Percentiles rank a stretch among this genome's conserved stretches.
These are phyloP conservation scores for Percina caprodes DNA, from an alignment of 2,113 vertebrate genomes.

Conservation along the genomic window DNA sequence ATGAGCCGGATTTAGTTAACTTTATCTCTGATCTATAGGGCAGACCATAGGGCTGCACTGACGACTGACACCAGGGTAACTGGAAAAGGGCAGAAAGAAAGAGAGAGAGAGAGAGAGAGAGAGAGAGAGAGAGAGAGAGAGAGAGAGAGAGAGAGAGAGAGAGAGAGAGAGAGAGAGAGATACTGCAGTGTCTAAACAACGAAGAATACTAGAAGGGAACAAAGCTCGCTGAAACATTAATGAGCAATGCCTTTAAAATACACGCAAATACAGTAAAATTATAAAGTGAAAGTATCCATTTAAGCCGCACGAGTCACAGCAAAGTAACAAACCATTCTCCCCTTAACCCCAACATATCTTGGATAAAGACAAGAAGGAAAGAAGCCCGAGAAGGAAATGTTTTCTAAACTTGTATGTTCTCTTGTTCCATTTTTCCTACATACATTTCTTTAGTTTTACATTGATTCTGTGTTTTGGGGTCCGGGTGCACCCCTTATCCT, in stretches of 20 bases:
- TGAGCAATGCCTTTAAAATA: slow-evolving; percentile 65
- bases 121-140: slow-evolving; percentile 14
- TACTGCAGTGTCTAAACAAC: slow-evolving; percentile 83
- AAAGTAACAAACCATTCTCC: background rate
- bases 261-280: slow-evolving; percentile 38
- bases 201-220: slow-evolving; percentile 68
- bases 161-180: slow-evolving; percentile 62
- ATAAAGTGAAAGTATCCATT: slow-evolving; percentile 35
- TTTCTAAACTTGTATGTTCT: slow-evolving; percentile 21
- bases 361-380: slow-evolving; percentile 6
- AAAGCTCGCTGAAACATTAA: slow-evolving; percentile 78
- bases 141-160: slow-evolving; percentile 31
- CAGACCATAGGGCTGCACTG: slow-evolving; percentile 39
- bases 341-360: background rate
- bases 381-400: background rate
- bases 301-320: slow-evolving; percentile 23
- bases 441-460: slow-evolving; percentile 6
- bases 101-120: slow-evolving; percentile 25
- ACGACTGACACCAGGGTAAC: slow-evolving; percentile 62
- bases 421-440: background rate
- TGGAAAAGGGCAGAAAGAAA: slow-evolving; percentile 50
- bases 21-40: slow-evolving; percentile 70
- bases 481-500: slow-evolving; percentile 1
- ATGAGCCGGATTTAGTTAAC: slow-evolving; percentile 60
- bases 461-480: slow-evolving; percentile 19